phyloP scores from a whole-genome alignment of 2,888 invertebrate species.

The Lithophane ornitopus region DNA sequence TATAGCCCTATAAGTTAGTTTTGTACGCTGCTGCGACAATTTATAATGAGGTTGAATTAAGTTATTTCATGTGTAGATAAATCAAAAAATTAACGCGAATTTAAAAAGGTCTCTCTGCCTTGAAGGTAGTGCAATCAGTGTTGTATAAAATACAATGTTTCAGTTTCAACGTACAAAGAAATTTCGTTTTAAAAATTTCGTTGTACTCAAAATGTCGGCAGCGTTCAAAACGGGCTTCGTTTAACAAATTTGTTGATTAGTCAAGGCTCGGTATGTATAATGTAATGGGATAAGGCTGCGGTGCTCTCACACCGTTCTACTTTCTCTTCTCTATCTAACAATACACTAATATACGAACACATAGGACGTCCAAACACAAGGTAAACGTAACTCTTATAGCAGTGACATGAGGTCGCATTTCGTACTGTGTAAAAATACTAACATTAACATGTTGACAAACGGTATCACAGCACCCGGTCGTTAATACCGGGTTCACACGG shows the following conservation, averaged over 20 bases:
- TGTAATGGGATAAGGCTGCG: slow-evolving; percentile 49
- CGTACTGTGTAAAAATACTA: slow-evolving; percentile 4
- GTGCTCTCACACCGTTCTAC: slow-evolving; percentile 29
- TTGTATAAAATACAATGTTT: slow-evolving; percentile 56
- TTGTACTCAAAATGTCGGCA: slow-evolving; percentile 45
- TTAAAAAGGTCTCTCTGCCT: slow-evolving; percentile 12
- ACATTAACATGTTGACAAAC: slow-evolving; percentile 32
- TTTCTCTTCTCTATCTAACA: slow-evolving; percentile 29
- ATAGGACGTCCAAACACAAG: slow-evolving; percentile 47
- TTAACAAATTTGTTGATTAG: slow-evolving; percentile 52
- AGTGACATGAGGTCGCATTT: slow-evolving; percentile 18
- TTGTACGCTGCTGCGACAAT: slow-evolving; percentile 40
- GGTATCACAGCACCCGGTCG: background rate
- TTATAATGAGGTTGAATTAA: background rate
- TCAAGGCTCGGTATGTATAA: slow-evolving; percentile 54
- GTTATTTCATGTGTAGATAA: slow-evolving; percentile 43
- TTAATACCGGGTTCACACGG: no score
- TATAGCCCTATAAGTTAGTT: slow-evolving; percentile 20
- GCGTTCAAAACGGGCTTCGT: slow-evolving; percentile 49
- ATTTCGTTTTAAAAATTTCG: slow-evolving; percentile 55
- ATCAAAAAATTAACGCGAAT: slow-evolving; percentile 4
- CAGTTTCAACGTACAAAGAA: slow-evolving; percentile 27
- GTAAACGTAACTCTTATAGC: background rate
- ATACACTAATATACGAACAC: slow-evolving; percentile 23
- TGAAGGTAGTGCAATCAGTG: slow-evolving; percentile 9